phyloP scores from a whole-genome alignment of 2,797 vertebrate genomes.

The Salmo trutta region DNA sequence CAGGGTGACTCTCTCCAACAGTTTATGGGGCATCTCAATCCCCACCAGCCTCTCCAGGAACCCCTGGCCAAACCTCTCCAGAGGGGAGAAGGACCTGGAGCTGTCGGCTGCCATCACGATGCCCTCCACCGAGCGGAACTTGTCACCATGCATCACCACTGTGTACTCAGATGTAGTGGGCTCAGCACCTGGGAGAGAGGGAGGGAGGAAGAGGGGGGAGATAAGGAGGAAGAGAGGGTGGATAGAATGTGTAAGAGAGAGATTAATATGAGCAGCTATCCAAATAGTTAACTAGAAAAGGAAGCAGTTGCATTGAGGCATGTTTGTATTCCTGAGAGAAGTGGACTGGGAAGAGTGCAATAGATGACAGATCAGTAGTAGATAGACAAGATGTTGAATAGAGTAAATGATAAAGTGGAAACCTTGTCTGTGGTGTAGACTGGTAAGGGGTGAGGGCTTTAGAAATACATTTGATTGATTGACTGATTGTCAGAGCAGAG shows the following conservation, averaged over 20 bases:
- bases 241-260: not conserved
- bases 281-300: too few relatives aligned
- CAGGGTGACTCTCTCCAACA: slow-evolving; percentile 92
- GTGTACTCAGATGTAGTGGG: slow-evolving; percentile 98
- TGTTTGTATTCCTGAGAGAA: too few relatives aligned
- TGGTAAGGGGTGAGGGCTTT: too few relatives aligned
- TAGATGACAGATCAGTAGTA: too few relatives aligned
- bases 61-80: slow-evolving; percentile 97
- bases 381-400: too few relatives aligned
- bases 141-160: slow-evolving; percentile 94
- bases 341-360: too few relatives aligned
- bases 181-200: slow-evolving; percentile 83
- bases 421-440: too few relatives aligned
- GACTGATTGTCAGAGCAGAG: too few relatives aligned
- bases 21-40: slow-evolving; percentile 94
- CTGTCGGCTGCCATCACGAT: slow-evolving; percentile 99
- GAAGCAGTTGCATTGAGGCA: too few relatives aligned
- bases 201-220: not conserved
- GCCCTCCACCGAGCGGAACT: slow-evolving; percentile 90
- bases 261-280: not conserved
- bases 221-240: not conserved
- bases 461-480: too few relatives aligned
- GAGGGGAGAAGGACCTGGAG: slow-evolving; percentile 88
- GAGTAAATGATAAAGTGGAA: not conserved
- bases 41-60: slow-evolving; percentile 96